phyloP scores from a whole-genome alignment of 2,888 invertebrate species.

The Agonopterix subpropinquella region DNA sequence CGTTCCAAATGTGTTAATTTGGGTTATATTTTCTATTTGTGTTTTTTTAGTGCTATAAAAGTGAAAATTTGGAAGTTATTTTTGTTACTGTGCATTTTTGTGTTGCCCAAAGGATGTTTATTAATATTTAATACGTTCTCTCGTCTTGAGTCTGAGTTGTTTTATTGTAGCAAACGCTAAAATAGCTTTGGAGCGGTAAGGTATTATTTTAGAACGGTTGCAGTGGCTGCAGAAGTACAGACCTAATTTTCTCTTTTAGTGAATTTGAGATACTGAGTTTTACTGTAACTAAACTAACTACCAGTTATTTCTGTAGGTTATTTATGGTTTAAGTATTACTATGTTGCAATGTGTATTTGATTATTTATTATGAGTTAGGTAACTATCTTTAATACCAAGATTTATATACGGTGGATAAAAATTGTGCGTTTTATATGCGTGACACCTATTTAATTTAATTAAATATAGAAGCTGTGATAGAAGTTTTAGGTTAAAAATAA shows the following conservation, averaged over 20 bases:
- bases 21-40: conserved; percentile 4
- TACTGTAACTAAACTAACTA: too few species aligned
- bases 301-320: too few species aligned
- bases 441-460: too few species aligned
- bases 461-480: too few species aligned
- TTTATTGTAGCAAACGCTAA: conserved; percentile 54
- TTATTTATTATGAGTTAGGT: too few species aligned
- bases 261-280: too few species aligned
- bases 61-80: conserved; percentile 12
- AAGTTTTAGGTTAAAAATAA: too few species aligned
- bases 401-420: too few species aligned
- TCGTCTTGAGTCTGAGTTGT: conserved; percentile 42
- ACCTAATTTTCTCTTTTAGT: conserved; percentile 27
- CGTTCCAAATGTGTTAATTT: not conserved
- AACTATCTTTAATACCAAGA: too few species aligned
- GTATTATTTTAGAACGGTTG: conserved; percentile 54
- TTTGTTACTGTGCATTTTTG: conserved; percentile 39
- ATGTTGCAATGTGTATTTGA: too few species aligned
- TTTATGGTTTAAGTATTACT: too few species aligned
- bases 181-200: conserved; percentile 61
- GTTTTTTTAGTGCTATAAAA: conserved; percentile 21
- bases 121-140: conserved; percentile 19
- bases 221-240: conserved; percentile 28
- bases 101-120: conserved; percentile 12
- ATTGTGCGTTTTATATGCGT: too few species aligned